These are phyloP conservation scores for Engraulis encrasicolus DNA, from an alignment of 2,113 vertebrate genomes.

Conservation along the genomic window DNA sequence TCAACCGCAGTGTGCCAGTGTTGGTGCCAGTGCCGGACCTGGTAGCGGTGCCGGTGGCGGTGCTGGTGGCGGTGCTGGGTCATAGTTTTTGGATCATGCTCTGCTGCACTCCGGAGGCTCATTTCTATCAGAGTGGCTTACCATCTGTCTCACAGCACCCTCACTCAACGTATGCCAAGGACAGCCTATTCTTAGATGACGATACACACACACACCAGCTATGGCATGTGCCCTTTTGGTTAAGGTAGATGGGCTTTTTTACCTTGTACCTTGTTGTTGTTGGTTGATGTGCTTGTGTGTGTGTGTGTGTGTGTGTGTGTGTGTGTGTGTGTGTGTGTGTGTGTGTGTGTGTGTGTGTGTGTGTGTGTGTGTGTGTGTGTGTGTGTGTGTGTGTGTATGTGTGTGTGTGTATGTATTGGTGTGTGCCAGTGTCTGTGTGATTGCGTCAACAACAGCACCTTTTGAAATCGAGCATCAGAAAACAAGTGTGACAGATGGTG, in stretches of 20 bases:
- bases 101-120: conserved; percentile 33
- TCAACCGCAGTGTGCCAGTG: no score
- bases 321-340: background rate
- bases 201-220: conserved; percentile 40
- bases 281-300: background rate
- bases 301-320: background rate
- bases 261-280: background rate
- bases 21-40: no score
- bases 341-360: background rate
- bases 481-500: no score
- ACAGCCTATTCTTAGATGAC: conserved; percentile 58
- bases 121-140: conserved; percentile 29
- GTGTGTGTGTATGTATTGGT: background rate
- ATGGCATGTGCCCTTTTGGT: conserved; percentile 12
- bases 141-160: conserved; percentile 77
- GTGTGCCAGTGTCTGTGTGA: no score
- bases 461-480: no score
- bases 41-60: no score
- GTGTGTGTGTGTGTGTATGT: background rate
- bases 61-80: background rate
- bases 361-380: background rate
- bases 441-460: no score
- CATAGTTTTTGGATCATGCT: background rate
- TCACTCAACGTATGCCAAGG: conserved; percentile 60
- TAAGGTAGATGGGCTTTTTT: conserved; percentile 5